phyloP scores from a whole-genome alignment of 1,140 invertebrate species.

The Hyles euphorbiae region DNA sequence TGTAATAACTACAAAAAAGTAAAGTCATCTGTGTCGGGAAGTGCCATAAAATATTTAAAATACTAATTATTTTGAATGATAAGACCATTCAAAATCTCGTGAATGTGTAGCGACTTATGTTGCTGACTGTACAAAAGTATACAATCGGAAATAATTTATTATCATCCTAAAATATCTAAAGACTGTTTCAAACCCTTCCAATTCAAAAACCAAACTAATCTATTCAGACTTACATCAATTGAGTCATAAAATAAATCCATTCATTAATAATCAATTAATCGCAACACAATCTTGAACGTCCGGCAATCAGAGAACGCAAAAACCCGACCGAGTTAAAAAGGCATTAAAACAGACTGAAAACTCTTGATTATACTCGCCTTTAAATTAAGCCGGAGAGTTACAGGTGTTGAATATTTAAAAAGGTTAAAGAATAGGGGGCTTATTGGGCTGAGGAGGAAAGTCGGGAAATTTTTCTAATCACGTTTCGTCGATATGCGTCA shows the following conservation, averaged over 20 bases:
- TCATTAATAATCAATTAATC: background rate
- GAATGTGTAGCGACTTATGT: no score
- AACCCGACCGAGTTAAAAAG: slow-evolving; percentile 22
- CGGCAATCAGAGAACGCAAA: background rate
- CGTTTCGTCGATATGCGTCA: slow-evolving; percentile 4
- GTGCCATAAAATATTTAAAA: no score
- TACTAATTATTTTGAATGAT: no score
- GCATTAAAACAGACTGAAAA: slow-evolving; percentile 27
- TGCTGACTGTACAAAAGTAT: no score
- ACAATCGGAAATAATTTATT: no score
- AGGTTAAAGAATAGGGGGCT: slow-evolving; percentile 1
- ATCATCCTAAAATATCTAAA: background rate
- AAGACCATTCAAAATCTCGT: no score
- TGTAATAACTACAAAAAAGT: no score
- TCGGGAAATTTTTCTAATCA: slow-evolving; percentile 10
- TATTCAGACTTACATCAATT: background rate
- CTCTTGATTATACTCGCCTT: slow-evolving; percentile 28
- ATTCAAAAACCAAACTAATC: background rate
- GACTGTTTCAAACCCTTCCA: background rate
- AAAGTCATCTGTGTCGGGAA: no score
- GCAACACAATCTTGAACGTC: background rate
- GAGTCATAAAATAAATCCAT: background rate
- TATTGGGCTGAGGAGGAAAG: background rate
- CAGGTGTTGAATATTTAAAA: slow-evolving; percentile 40
- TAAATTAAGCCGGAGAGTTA: slow-evolving; percentile 28